Evolutionary conservation across 2,113 vertebrate species (phyloP).

Genomic region (Tympanuchus pallidicinctus): DNA sequence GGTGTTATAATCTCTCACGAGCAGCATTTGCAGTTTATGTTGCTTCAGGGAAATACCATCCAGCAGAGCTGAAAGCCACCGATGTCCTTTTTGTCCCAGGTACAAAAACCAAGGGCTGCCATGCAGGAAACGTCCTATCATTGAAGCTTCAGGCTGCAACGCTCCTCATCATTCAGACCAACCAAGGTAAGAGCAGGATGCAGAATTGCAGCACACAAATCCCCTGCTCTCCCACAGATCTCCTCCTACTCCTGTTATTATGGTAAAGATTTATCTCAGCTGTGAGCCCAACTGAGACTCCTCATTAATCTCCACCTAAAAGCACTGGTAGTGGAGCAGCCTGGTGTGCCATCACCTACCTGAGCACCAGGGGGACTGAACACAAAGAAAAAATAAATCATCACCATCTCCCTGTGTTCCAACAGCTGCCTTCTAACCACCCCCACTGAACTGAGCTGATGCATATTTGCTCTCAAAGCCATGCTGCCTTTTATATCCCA

Average conservation of each 20-base stretch:
- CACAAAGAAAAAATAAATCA: neutral
- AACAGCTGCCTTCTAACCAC: neutral
- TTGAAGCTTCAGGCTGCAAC: fast-evolving
- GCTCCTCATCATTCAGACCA: neutral
- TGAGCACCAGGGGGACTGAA: neutral
- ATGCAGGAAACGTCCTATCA: neutral
- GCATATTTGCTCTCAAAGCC: neutral
- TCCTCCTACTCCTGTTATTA: neutral
- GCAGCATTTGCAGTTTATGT: neutral
- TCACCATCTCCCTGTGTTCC: neutral
- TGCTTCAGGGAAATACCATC: neutral
- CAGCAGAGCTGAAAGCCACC: neutral
- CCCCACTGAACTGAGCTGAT: neutral
- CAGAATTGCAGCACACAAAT: neutral
- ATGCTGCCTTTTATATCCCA: neutral
- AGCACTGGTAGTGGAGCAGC: neutral
- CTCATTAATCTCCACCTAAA: neutral
- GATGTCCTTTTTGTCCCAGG: neutral
- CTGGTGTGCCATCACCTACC: neutral
- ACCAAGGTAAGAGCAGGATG: neutral
- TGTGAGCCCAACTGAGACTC: neutral
- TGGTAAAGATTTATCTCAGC: neutral
- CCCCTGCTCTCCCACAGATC: neutral
- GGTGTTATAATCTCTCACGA: neutral
- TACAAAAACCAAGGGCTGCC: neutral